These are phyloP conservation scores for Acanthochromis polyacanthus DNA, from an alignment of 2,113 vertebrate genomes.

Conservation along the genomic window DNA sequence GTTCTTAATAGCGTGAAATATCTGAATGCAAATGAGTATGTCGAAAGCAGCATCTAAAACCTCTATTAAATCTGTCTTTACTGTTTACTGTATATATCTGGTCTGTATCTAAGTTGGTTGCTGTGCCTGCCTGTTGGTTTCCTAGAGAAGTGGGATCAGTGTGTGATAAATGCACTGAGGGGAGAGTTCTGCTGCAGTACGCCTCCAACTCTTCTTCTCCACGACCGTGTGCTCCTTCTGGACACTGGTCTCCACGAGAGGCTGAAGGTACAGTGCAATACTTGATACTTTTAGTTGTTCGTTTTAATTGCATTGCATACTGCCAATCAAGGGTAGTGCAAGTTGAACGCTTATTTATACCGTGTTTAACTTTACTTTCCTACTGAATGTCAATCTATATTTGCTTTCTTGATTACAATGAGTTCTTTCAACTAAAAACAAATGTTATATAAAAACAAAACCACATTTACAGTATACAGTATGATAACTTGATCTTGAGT, in stretches of 20 bases:
- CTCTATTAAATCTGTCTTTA: background rate
- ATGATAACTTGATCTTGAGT: conserved; percentile 37
- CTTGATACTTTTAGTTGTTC: background rate
- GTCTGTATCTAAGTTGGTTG: conserved; percentile 92
- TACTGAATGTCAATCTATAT: background rate
- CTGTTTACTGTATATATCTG: conserved; percentile 52
- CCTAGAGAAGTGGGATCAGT: conserved; percentile 99
- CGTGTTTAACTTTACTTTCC: background rate
- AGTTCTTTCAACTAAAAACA: conserved; percentile 19
- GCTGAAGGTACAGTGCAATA: conserved; percentile 91
- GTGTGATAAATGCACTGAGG: conserved; percentile 95
- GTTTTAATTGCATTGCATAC: background rate
- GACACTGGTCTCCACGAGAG: conserved; percentile 98
- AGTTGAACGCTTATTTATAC: background rate
- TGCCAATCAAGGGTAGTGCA: background rate
- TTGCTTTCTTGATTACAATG: conserved; percentile 5
- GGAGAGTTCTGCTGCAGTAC: conserved; percentile 92
- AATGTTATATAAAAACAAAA: conserved; percentile 24
- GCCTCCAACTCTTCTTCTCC: conserved; percentile 96
- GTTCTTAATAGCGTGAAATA: background rate
- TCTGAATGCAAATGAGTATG: background rate
- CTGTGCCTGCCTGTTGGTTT: conserved; percentile 92
- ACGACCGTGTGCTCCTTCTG: conserved; percentile 93
- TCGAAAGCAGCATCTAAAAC: background rate
- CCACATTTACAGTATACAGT: conserved; percentile 26